Evolutionary conservation across 64 coral and sea anemone species (phyloP).

Genomic region (Hydrozoanthus tunicans): DNA sequence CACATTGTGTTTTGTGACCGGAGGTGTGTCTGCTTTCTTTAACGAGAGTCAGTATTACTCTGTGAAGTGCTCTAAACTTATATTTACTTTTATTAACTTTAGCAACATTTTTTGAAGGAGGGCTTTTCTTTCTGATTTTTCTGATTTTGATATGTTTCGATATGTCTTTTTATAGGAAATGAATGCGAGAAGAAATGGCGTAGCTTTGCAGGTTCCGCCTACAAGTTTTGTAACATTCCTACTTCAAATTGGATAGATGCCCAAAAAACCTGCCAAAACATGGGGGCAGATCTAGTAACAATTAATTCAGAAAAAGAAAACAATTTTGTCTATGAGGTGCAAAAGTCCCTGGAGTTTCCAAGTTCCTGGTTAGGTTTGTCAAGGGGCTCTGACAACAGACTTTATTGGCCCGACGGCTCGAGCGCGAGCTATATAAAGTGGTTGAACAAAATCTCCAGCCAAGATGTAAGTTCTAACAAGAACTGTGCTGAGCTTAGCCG

Average conservation of each 20-base stretch:
- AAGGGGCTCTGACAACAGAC: neutral
- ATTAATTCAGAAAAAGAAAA: conserved; percentile 13
- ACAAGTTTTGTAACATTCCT: conserved; percentile 49
- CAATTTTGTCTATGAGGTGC: neutral
- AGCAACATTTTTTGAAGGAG: too few relatives aligned
- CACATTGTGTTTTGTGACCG: too few relatives aligned
- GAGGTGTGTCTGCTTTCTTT: too few relatives aligned
- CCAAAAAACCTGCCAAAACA: conserved; percentile 27
- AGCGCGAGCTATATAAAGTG: conserved; percentile 17
- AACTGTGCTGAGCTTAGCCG: conserved; percentile 21
- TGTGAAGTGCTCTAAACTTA: too few relatives aligned
- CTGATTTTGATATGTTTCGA: neutral
- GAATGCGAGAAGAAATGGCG: conserved; percentile 30
- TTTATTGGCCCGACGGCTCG: conserved; percentile 22
- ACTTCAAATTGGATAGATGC: conserved; percentile 26
- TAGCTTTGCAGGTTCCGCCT: conserved; percentile 21
- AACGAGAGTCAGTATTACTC: too few relatives aligned
- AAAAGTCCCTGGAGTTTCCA: conserved; percentile 24
- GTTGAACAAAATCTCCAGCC: neutral
- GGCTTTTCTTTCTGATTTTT: too few relatives aligned
- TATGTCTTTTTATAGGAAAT: neutral
- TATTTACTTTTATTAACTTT: too few relatives aligned
- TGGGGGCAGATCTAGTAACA: conserved; percentile 39
- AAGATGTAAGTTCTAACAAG: neutral
- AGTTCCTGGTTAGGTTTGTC: conserved; percentile 44